Evolutionary conservation across 2,113 vertebrate species (phyloP).

Genomic region (Periophthalmus modestus): DNA sequence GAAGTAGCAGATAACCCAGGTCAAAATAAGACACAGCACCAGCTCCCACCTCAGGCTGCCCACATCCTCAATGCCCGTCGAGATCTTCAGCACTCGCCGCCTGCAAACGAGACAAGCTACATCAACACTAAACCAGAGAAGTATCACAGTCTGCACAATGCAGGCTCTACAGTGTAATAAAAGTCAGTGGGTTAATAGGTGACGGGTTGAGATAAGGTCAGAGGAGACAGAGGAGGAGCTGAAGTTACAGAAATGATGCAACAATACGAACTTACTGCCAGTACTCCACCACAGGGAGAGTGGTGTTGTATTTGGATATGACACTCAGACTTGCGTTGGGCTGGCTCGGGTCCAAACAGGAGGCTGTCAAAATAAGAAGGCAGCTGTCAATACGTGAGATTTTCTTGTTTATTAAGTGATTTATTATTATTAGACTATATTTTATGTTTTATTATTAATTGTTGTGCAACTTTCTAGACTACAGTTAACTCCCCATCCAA

Average conservation of each 20-base stretch:
- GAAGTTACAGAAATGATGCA: background rate
- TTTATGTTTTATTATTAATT: no score
- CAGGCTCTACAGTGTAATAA: background rate
- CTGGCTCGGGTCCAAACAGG: slow-evolving; percentile 40
- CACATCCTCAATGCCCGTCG: slow-evolving; percentile 57
- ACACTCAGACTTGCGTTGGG: slow-evolving; percentile 36
- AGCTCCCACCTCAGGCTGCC: slow-evolving; percentile 64
- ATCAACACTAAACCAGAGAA: slow-evolving; percentile 7
- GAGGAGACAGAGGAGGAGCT: background rate
- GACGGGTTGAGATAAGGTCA: background rate
- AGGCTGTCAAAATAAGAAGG: slow-evolving; percentile 28
- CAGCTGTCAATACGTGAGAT: background rate
- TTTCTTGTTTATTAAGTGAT: no score
- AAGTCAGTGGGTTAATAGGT: background rate
- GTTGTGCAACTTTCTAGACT: no score
- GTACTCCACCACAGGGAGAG: slow-evolving; percentile 63
- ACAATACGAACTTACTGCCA: slow-evolving; percentile 61
- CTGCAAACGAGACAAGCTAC: slow-evolving; percentile 22
- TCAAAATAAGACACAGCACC: slow-evolving; percentile 59
- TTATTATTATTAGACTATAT: no score
- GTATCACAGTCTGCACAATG: no score
- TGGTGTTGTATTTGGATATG: slow-evolving; percentile 31
- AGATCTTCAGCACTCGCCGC: slow-evolving; percentile 58
- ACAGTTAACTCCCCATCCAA: no score
- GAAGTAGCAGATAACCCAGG: slow-evolving; percentile 66